Percentiles rank a stretch among this genome's conserved stretches.
Evolutionary conservation across 30 jellyfish, hydroid and myxozoan genomes (phyloP).

Genomic region (Turritopsis dohrnii): DNA sequence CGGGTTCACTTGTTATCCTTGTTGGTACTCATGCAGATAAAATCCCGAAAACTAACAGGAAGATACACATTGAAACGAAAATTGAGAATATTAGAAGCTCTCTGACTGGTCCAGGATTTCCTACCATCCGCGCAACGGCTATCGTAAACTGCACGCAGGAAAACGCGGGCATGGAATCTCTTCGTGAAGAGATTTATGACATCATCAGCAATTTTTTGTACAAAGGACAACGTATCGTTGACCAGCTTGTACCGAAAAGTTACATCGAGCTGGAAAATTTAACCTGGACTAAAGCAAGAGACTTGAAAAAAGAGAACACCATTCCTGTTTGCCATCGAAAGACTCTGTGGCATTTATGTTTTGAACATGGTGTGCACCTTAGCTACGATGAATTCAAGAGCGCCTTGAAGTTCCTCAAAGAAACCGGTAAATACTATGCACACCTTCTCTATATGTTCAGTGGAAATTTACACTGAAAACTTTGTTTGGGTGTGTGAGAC

Average conservation of each 20-base stretch:
- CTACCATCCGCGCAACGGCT: conserved; percentile 57
- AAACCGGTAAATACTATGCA: conserved; percentile 83
- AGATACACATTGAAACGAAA: conserved; percentile 15
- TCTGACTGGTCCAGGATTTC: conserved; percentile 81
- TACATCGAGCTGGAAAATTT: conserved; percentile 78
- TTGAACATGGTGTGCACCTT: conserved; percentile 39
- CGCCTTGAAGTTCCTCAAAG: conserved; percentile 79
- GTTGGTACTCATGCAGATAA: conserved; percentile 94
- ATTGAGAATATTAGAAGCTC: conserved; percentile 24
- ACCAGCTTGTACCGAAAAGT: conserved; percentile 76
- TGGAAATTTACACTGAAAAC: no score
- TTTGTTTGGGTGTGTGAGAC: no score
- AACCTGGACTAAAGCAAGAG: conserved; percentile 44
- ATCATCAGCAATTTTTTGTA: conserved; percentile 43
- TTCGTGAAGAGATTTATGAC: conserved; percentile 57
- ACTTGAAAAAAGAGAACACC: conserved; percentile 12
- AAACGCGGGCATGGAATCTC: conserved; percentile 48
- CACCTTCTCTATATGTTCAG: no score
- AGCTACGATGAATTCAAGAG: conserved; percentile 59
- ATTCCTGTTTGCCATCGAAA: conserved; percentile 54
- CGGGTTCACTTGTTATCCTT: conserved; percentile 68
- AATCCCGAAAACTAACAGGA: conserved; percentile 19
- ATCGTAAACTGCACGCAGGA: conserved; percentile 62
- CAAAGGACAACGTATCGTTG: conserved; percentile 53
- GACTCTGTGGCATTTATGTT: conserved; percentile 37